phyloP scores from a whole-genome alignment of 2,888 invertebrate species.

The Drosophila anomelani region DNA sequence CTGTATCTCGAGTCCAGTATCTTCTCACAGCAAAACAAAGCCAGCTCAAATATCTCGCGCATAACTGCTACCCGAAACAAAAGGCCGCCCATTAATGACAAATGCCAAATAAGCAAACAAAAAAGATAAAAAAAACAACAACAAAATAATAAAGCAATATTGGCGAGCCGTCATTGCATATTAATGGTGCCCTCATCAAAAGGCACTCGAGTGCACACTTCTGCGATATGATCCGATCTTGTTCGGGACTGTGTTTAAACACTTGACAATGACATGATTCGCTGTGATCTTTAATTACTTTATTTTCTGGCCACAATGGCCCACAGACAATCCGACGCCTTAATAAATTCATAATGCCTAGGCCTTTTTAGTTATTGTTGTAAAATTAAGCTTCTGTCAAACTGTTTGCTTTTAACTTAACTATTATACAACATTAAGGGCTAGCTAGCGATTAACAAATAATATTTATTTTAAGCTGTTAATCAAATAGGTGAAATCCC shows the following conservation, averaged over 20 bases:
- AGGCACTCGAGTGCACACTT: conserved; percentile 47
- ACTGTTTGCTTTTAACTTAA: conserved; percentile 7
- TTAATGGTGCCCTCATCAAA: conserved; percentile 51
- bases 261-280: conserved; percentile 39
- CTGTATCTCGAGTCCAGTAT: conserved; percentile 69
- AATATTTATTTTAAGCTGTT: not conserved
- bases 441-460: conserved; percentile 10
- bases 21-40: conserved; percentile 63
- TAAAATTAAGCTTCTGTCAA: conserved; percentile 1
- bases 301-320: conserved; percentile 11
- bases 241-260: conserved; percentile 27
- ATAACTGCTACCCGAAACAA: conserved; percentile 57
- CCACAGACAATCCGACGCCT: conserved; percentile 4
- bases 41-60: conserved; percentile 39
- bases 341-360: conserved; percentile 2
- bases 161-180: conserved; percentile 44
- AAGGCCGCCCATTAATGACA: conserved; percentile 64
- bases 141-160: conserved; percentile 35
- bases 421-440: conserved; percentile 6
- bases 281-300: conserved; percentile 17
- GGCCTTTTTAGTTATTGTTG: not conserved
- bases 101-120: conserved; percentile 33
- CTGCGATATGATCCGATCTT: conserved; percentile 24
- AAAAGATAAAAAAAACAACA: not conserved
- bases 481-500: not conserved